Conservation (phyloP, 2,888 invertebrate species). For the Drosophila barbarae region DNA sequence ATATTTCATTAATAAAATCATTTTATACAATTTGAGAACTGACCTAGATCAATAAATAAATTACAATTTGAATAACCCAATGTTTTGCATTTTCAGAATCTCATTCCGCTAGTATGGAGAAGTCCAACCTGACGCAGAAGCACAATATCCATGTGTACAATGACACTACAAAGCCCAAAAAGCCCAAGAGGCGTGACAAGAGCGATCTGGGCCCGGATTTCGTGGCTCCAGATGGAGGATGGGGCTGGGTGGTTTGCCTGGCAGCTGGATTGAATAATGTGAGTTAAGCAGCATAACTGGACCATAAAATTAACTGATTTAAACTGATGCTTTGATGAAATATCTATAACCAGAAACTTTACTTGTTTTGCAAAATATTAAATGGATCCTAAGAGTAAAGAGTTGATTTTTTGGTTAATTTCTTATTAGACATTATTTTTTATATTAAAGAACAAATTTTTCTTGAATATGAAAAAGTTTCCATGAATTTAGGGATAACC, state of each 20-base stretch:
- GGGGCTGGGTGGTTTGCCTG: constrained; percentile 87
- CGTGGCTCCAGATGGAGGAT: constrained; percentile 87
- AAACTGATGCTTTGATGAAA: background rate
- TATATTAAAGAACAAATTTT: no score
- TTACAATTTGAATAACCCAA: background rate
- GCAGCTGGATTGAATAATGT: constrained; percentile 87
- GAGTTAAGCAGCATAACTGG: constrained; percentile 73
- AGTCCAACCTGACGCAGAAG: constrained; percentile 65
- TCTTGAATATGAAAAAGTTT: no score
- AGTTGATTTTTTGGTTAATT: background rate
- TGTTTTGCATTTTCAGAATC: background rate
- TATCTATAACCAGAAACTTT: background rate
- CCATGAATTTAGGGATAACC: no score
- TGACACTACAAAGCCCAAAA: constrained; percentile 76
- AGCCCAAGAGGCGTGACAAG: constrained; percentile 79
- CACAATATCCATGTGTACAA: constrained; percentile 72
- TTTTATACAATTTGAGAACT: background rate
- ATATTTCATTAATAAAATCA: no score
- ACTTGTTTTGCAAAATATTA: background rate
- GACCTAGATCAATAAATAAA: no score
- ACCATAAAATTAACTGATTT: background rate
- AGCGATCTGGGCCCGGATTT: constrained; percentile 81
- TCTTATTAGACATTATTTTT: background rate
- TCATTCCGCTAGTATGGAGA: constrained; percentile 52
- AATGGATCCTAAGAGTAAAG: no score